phyloP scores from a whole-genome alignment of 2,113 vertebrate genomes.

The Vulpes ferrilata region DNA sequence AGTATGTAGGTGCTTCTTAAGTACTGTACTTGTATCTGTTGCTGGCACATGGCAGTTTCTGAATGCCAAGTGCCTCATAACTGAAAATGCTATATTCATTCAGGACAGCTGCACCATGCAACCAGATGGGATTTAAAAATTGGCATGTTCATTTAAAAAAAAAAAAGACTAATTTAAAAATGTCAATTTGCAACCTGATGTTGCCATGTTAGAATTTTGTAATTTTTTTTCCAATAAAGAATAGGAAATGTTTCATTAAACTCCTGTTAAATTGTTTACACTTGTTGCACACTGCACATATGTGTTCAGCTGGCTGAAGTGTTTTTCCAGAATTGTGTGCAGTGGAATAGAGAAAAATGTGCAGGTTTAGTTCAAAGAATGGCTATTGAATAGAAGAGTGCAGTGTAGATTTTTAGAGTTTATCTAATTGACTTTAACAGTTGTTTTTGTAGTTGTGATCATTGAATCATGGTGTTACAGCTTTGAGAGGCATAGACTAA shows the following conservation, averaged over 20 bases:
- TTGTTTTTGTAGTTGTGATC: constrained; percentile 71
- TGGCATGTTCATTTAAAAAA: constrained; percentile 31
- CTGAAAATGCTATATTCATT: constrained; percentile 66
- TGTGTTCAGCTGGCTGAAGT: constrained; percentile 69
- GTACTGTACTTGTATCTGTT: not conserved
- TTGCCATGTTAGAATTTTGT: constrained; percentile 68
- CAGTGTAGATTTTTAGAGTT: constrained; percentile 59
- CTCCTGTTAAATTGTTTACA: constrained; percentile 72
- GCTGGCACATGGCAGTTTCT: constrained; percentile 53
- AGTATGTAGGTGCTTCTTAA: not conserved
- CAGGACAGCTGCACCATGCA: constrained; percentile 64
- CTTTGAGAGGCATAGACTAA: constrained; percentile 52
- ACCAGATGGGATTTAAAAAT: constrained; percentile 80
- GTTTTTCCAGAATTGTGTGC: constrained; percentile 70
- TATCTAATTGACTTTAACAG: constrained; percentile 63
- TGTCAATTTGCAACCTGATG: constrained; percentile 74
- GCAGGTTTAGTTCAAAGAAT: constrained; percentile 64
- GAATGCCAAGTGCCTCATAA: constrained; percentile 63
- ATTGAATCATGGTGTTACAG: constrained; percentile 53
- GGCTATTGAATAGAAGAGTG: constrained; percentile 57
- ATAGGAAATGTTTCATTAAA: constrained; percentile 76
- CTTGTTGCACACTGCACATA: constrained; percentile 72
- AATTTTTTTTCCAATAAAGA: constrained; percentile 50
- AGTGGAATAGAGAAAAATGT: constrained; percentile 53
- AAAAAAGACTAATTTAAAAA: constrained; percentile 65